Percentiles rank a stretch among this genome's conserved stretches.
These are phyloP conservation scores for Cosmia pyralina DNA, from an alignment of 2,888 invertebrate genomes.

Conservation along the genomic window DNA sequence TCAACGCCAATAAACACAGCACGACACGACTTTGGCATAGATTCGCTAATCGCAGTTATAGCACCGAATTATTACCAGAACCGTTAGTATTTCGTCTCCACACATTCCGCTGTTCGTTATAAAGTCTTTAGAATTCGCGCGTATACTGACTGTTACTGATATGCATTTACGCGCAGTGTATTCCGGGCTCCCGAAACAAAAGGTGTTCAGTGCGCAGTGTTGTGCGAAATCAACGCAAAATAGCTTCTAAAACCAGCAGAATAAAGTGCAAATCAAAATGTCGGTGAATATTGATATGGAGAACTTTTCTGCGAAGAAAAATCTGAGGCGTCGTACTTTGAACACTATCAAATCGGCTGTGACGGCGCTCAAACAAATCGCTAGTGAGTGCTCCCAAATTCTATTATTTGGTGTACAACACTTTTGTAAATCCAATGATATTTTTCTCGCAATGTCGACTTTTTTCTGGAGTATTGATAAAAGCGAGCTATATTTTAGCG, in stretches of 20 bases:
- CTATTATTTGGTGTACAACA: slow-evolving; percentile 51
- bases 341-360: slow-evolving; percentile 87
- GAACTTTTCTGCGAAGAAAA: slow-evolving; percentile 85
- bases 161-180: slow-evolving; percentile 87
- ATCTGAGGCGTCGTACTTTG: slow-evolving; percentile 84
- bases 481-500: slow-evolving; percentile 26
- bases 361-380: slow-evolving; percentile 86
- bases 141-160: slow-evolving; percentile 80
- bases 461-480: slow-evolving; percentile 18
- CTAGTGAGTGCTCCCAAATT: slow-evolving; percentile 82
- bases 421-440: slow-evolving; percentile 35
- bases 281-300: slow-evolving; percentile 87
- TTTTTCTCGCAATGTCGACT: slow-evolving; percentile 31
- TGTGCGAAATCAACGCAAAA: slow-evolving; percentile 54
- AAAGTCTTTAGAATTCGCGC: slow-evolving; percentile 79
- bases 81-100: slow-evolving; percentile 71
- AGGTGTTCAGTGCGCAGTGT: slow-evolving; percentile 74
- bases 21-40: slow-evolving; percentile 61
- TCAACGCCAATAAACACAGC: slow-evolving; percentile 60
- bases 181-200: slow-evolving; percentile 83
- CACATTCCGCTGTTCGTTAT: slow-evolving; percentile 75
- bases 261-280: slow-evolving; percentile 74
- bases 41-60: slow-evolving; percentile 61
- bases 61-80: slow-evolving; percentile 55
- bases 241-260: slow-evolving; percentile 42